Base-by-base conservation (phyloP, 2,888 invertebrate species). In the Phyllotreta cruciferae region DNA sequence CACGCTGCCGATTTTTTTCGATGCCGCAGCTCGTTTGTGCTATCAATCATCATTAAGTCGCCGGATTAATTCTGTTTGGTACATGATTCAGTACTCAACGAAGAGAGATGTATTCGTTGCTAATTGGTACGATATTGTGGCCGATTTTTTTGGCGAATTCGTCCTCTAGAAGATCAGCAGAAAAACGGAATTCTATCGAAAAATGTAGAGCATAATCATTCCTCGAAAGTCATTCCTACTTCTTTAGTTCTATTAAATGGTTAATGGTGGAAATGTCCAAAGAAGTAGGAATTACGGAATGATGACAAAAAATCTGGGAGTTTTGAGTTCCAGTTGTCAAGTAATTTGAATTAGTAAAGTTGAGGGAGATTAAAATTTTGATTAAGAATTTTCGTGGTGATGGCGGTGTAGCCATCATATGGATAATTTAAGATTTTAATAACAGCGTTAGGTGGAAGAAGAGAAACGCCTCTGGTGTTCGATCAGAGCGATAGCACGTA, bases 1-100 rank as follows among this genome's bases (percentile, higher is more conserved):
- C 44, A 34, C 24, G 58, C 37, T 42, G 13, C 36, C 6, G 39
- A 54, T 53, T 62, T 63, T 62, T 62, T 63, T 52, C 8, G 38
- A 58, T 58, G 41, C 35, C 47, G 37, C 39, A 49, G 53, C 53
- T 63, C 42, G 58, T 45, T 63, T 54, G 54, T 37, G 36, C 47
- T 39, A 58, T 63, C 63, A 58, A 63, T 63, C 63, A 63, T 63
- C 54, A 63, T 58, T 58, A 63, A 63, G 39, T 60, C 52, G 37
- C 36, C 14, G 8, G 41, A 41, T 62, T 53, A 57, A 57, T 57
- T 34, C 45, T 57, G 50, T 58, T n/a, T 50, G 50, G 58, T 57
- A 44, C 56, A 56, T 56, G 52, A 57, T 47, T 57, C 53, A 53
- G 56, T 56, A 45, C 52, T 56, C 56, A 57, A 36, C 34, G 49